These are phyloP conservation scores for Sterrhoptilus dennistouni DNA, from an alignment of 2,113 vertebrate genomes.

Conservation along the genomic window DNA sequence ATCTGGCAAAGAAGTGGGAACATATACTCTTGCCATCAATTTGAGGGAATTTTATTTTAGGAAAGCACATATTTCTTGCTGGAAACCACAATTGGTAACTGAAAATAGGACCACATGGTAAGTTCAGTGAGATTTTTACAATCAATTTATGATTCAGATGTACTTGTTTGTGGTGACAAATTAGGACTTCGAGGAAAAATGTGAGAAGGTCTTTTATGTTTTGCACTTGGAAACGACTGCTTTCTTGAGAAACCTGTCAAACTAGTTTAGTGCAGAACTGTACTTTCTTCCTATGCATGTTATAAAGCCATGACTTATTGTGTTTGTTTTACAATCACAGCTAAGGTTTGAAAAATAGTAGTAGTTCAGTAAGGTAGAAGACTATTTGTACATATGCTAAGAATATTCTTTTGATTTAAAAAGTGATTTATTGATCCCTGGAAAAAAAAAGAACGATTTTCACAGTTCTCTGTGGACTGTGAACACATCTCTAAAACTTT, in stretches of 20 bases:
- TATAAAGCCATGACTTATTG: not conserved
- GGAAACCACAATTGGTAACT: not conserved
- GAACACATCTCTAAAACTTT: constrained; percentile 30
- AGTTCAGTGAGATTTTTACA: not conserved
- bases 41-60: not conserved
- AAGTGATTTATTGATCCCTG: constrained; percentile 26
- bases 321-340: not conserved
- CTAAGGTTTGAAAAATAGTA: not conserved
- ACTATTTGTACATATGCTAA: not conserved
- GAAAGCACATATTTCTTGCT: not conserved
- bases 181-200: not conserved
- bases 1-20: not conserved
- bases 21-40: not conserved
- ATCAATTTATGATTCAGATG: not conserved
- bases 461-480: not conserved
- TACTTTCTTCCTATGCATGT: not conserved
- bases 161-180: not conserved
- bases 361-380: not conserved
- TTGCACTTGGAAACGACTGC: not conserved
- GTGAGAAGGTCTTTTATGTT: not conserved
- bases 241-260: not conserved
- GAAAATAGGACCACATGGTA: not conserved
- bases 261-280: not conserved
- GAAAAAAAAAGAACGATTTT: constrained; percentile 14
- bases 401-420: constrained; percentile 31